phyloP scores from a whole-genome alignment of 2,888 invertebrate genomes.

The Brachylomia viminalis region DNA sequence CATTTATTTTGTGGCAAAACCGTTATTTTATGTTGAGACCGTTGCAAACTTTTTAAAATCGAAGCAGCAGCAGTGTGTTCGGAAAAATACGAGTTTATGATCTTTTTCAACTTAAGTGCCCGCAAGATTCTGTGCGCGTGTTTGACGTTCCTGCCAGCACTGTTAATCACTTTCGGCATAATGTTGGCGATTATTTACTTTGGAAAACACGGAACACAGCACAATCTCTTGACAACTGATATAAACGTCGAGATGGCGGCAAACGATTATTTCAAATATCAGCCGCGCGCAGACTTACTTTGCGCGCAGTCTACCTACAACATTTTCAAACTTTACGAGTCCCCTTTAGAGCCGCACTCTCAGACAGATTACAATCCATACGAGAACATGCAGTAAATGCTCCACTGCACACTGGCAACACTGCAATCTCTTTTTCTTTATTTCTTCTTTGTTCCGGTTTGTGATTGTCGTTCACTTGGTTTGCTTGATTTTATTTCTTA shows the following conservation, averaged over 20 bases:
- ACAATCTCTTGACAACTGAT: no score
- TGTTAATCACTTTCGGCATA: no score
- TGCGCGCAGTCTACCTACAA: not conserved
- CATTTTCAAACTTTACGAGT: conserved; percentile 16
- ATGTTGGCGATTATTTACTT: no score
- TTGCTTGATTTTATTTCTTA: conserved; percentile 28
- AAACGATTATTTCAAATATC: no score
- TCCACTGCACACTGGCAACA: conserved; percentile 9
- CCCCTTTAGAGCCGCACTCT: conserved; percentile 15
- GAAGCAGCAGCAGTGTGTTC: not conserved
- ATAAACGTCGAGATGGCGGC: no score
- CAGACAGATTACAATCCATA: conserved; percentile 24
- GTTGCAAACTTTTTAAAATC: conserved; percentile 20
- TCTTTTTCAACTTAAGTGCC: not conserved
- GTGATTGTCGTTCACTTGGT: conserved; percentile 22
- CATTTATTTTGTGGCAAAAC: not conserved
- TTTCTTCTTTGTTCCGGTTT: conserved; percentile 34
- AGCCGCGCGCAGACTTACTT: no score
- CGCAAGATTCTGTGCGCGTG: no score
- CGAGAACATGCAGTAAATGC: conserved; percentile 46
- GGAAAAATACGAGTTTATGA: not conserved
- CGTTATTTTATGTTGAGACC: not conserved
- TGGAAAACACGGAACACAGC: no score
- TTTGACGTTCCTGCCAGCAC: no score
- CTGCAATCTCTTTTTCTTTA: conserved; percentile 53